Base-by-base conservation (phyloP, 2,888 invertebrate genomes). In the Hofmannophila pseudospretella region DNA sequence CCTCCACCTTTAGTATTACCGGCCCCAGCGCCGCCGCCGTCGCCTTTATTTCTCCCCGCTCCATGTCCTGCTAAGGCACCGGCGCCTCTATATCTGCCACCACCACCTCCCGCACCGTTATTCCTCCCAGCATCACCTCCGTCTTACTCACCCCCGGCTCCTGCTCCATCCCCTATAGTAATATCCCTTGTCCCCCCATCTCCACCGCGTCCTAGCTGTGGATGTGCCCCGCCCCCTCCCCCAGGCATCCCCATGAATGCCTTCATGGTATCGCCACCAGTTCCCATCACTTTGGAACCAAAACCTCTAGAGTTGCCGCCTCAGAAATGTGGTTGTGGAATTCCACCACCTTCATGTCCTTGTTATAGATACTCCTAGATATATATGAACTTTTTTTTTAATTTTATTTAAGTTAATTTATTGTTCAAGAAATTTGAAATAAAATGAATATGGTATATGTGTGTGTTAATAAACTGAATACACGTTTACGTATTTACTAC, bases 181-280 rank as follows among this genome's bases (percentile, higher is more conserved):
- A 67, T 74, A 41, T 72, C 72, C 1, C 47, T 69, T 4, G 67
- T 69, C 0, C 75, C 76, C 0, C 68, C 70, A 0, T 44, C 66
- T 0, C 64, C 74, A 0, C 59, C 68, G 0, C 67, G 70, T 0
- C 67, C 64, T 16, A 16, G 16, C 16, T 16, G 16, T 5, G 16
- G 16, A 16, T 16, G 16, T 5, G 41, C 45, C 3, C 39, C 51
- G 7, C 41, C 23, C 19, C n/a, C 57, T 3, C 51, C 58, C 2
- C 45, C 54, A 0, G 70, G 76, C 0, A 44, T 76, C 1, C 76
- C 84, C 0, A 81, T 85, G 81, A 75, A 67, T 13, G 80, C 82
- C 0, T 85, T 59, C 44, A 67, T 81, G 66, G 62, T 84, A 0
- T 57, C 75, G 4, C 59, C 80, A 19, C 80, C 82, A 3, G 66